Conservation (phyloP, 2,113 vertebrate genomes). For the Malurus cyaneus region DNA sequence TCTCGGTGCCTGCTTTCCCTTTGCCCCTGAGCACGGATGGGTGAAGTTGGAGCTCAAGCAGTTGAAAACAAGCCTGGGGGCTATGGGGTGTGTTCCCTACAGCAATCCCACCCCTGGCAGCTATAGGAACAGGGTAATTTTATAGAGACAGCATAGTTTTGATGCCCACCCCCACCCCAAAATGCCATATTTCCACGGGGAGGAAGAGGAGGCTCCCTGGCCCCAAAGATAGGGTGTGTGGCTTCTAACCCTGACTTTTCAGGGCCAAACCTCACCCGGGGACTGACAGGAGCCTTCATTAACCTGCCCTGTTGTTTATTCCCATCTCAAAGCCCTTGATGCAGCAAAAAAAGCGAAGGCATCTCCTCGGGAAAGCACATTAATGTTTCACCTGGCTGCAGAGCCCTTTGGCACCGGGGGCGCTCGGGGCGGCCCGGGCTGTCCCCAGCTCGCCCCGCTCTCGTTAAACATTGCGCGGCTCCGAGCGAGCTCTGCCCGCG, state of each 20-base stretch:
- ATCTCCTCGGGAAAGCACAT: background rate
- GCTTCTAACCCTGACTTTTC: background rate
- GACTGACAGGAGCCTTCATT: background rate
- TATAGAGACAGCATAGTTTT: background rate
- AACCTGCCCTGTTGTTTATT: conserved; percentile 18
- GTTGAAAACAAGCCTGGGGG: background rate
- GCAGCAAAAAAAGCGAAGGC: background rate
- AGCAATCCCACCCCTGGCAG: background rate
- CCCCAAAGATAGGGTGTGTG: fast-evolving
- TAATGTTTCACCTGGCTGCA: background rate
- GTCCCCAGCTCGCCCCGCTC: background rate
- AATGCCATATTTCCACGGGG: background rate
- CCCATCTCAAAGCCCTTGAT: conserved; percentile 1
- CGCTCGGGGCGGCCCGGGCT: background rate
- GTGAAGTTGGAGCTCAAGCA: background rate
- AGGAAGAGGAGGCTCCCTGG: background rate
- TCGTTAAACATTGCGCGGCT: background rate
- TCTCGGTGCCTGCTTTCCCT: background rate
- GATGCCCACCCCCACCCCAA: background rate
- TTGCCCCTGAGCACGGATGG: background rate
- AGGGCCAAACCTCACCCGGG: background rate
- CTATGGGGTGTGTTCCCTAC: background rate
- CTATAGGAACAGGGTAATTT: background rate
- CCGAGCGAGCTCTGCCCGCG: background rate
- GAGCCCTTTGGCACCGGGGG: conserved; percentile 13